These are phyloP conservation scores for Chloroceryle inda DNA, from an alignment of 2,797 vertebrate genomes.

Conservation along the genomic window DNA sequence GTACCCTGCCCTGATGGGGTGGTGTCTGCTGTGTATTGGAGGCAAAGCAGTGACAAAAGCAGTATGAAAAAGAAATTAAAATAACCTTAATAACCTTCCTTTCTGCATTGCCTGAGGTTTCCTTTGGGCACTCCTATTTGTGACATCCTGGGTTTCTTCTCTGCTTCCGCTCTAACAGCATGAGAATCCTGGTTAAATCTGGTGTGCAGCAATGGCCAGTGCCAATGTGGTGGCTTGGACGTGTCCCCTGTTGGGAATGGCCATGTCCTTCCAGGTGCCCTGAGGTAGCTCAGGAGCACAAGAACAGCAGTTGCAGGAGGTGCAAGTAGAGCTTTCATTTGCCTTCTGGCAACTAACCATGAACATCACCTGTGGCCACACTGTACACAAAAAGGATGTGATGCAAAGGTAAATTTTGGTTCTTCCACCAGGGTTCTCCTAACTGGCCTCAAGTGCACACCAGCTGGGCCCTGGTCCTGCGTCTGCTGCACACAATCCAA, in stretches of 20 bases:
- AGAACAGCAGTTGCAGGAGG: not conserved
- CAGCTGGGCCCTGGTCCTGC: not conserved
- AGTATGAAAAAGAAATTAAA: not conserved
- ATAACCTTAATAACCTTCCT: not conserved
- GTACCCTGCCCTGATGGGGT: not conserved
- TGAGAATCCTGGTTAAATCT: rapidly evolving
- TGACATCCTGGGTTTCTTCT: not conserved
- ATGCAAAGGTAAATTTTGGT: not conserved
- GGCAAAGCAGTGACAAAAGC: not conserved
- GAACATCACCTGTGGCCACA: rapidly evolving
- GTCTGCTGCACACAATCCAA: not conserved
- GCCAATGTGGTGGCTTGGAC: rapidly evolving
- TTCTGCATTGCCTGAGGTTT: not conserved
- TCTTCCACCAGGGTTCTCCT: not conserved
- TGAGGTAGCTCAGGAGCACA: not conserved
- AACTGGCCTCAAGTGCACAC: not conserved
- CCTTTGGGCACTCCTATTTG: not conserved
- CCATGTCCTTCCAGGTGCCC: rapidly evolving
- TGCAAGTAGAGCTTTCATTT: not conserved
- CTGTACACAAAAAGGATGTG: rapidly evolving
- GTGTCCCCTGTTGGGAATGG: not conserved
- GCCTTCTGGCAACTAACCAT: not conserved
- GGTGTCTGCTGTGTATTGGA: not conserved
- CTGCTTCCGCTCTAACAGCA: not conserved
- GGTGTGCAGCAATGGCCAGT: rapidly evolving